Conservation (phyloP, 2,888 invertebrate genomes). For the Escarpia spicata region DNA sequence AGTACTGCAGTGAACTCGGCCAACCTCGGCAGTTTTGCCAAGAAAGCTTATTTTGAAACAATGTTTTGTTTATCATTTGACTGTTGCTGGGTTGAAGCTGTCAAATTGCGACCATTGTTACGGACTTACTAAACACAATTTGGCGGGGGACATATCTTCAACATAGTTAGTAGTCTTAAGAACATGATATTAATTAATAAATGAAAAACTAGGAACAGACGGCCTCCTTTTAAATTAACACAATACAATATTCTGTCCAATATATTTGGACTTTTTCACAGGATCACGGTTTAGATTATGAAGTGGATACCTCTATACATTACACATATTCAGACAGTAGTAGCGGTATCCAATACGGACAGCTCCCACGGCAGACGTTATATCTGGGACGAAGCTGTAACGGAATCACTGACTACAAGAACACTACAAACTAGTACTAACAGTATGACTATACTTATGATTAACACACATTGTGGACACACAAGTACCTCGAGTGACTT, state of each 20-base stretch:
- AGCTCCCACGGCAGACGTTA: background rate
- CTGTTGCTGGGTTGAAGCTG: too few species aligned
- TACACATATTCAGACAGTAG: background rate
- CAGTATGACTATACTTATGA: conserved; percentile 7
- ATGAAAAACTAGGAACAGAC: too few species aligned
- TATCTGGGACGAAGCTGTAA: background rate
- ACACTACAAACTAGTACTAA: background rate
- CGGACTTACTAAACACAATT: too few species aligned
- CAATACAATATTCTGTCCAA: background rate
- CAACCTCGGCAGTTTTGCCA: too few species aligned
- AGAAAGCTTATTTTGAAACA: too few species aligned
- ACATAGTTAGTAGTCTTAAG: too few species aligned
- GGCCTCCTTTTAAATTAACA: background rate
- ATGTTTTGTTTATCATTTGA: too few species aligned
- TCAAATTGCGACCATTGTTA: too few species aligned
- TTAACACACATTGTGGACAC: background rate
- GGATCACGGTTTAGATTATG: background rate
- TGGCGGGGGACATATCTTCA: too few species aligned
- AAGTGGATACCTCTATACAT: background rate
- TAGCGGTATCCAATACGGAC: background rate
- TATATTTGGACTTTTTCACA: background rate
- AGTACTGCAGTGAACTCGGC: too few species aligned
- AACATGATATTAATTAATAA: too few species aligned
- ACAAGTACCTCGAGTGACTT: background rate
- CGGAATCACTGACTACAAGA: background rate